Evolutionary conservation across 2,888 invertebrate genomes (phyloP).

Genomic region (Apotomis capreana): DNA sequence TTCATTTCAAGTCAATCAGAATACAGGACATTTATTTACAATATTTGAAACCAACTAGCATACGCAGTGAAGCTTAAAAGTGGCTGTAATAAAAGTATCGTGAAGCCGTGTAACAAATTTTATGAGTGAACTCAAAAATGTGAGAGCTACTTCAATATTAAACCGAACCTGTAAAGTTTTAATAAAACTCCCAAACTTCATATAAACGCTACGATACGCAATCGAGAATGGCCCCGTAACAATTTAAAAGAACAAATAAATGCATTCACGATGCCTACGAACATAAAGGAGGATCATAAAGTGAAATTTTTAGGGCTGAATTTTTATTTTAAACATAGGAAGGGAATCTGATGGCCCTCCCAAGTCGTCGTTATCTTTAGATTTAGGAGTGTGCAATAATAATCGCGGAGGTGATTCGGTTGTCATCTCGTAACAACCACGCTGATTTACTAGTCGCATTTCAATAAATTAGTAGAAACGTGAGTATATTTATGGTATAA

Average conservation of each 20-base stretch:
- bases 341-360: conserved; percentile 80
- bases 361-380: conserved; percentile 76
- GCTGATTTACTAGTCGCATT: conserved; percentile 61
- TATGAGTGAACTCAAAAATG: conserved; percentile 44
- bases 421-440: conserved; percentile 44
- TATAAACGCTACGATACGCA: conserved; percentile 55
- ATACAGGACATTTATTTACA: no score
- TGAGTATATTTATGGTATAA: conserved; percentile 39
- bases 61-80: neutral
- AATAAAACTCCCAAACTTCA: conserved; percentile 53
- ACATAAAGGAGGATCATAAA: conserved; percentile 72
- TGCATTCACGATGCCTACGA: conserved; percentile 63
- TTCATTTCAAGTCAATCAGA: no score
- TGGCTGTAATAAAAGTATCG: neutral
- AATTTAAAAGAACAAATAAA: conserved; percentile 74
- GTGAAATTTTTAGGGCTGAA: conserved; percentile 75
- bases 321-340: conserved; percentile 83
- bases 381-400: conserved; percentile 74
- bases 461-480: conserved; percentile 55
- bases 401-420: conserved; percentile 55
- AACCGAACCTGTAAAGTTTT: conserved; percentile 57
- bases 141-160: conserved; percentile 56
- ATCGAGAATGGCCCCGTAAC: conserved; percentile 65
- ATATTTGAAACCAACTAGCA: neutral
- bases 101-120: conserved; percentile 47